phyloP scores from a whole-genome alignment of 1,140 invertebrate genomes.

The Polypedilum pembai region DNA sequence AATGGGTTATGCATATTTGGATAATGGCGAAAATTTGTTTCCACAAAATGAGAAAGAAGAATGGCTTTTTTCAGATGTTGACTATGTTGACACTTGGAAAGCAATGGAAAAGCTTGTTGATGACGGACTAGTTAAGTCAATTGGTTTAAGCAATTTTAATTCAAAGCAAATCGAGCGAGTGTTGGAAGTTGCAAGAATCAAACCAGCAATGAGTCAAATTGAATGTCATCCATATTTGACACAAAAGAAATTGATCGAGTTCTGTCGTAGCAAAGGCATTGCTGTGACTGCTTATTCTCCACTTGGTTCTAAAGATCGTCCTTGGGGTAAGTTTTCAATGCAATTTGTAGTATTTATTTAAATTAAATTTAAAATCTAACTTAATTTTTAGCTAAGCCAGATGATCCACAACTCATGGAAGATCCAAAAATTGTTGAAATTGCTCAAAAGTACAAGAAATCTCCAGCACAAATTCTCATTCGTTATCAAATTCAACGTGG shows the following conservation, averaged over 20 bases:
- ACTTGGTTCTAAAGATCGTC: constrained; percentile 54
- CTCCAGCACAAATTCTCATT: constrained; percentile 59
- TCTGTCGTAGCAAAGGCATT: constrained; percentile 57
- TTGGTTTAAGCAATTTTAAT: constrained; percentile 83
- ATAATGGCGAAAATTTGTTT: constrained; percentile 38
- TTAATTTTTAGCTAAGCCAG: constrained; percentile 42
- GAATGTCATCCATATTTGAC: constrained; percentile 71
- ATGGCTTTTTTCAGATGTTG: constrained; percentile 52
- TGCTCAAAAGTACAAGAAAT: constrained; percentile 56
- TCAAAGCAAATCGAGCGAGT: constrained; percentile 63
- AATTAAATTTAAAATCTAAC: too few relatives aligned
- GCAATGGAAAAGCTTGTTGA: constrained; percentile 67
- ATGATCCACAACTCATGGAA: constrained; percentile 52
- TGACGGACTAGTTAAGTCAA: constrained; percentile 60
- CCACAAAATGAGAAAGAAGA: constrained; percentile 53
- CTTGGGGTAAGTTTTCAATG: too few relatives aligned
- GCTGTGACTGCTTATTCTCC: constrained; percentile 70
- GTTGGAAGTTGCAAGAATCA: constrained; percentile 54
- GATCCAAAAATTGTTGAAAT: constrained; percentile 56
- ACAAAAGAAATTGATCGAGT: constrained; percentile 59
- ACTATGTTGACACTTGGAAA: constrained; percentile 76
- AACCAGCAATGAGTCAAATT: constrained; percentile 67
- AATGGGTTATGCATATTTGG: constrained; percentile 53
- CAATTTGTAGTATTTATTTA: too few relatives aligned
- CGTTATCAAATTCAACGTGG: constrained; percentile 49